Base-by-base conservation (phyloP, 2,797 vertebrate genomes). In the Oreortyx pictus region DNA sequence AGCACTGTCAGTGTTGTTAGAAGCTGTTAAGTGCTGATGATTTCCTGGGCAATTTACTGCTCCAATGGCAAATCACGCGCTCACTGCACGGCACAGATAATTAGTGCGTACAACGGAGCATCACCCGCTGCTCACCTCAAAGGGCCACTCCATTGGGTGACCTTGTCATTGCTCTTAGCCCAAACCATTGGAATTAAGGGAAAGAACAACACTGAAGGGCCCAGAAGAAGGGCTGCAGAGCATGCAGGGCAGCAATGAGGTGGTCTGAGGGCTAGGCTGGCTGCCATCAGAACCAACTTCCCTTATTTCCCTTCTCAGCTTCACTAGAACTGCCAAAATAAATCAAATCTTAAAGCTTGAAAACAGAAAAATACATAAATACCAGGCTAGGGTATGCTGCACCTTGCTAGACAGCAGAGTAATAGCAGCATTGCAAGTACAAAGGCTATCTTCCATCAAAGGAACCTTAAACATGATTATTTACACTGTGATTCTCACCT, bases 391-490 rank as follows among this genome's bases (percentile, higher is more conserved):
- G 64, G 54, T 2, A 11, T 20, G 59, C 49, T 18, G 18, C 57
- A 35, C 72, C 43, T 2, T 9, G 46, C n/a, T 20, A 71, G 82
- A 64, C 41, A 14, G n/a, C 1, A 0, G 7, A 29, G 81, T 9
- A 35, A 8, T 37, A 74, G 74, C 4, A 0, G 60, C 57, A 50
- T 66, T 3, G 35, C 57, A 91, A 59, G 82, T 62, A 87, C 84
- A 67, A 89, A 90, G 57, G 25, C 54, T 46, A 37, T 78, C 82
- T 91, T 57, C 67, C 71, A 16, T 52, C 84, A 19, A 8, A 44
- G 77, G 56, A 91, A 56, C 20, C 46, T 62, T 68, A 59, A 86
- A 84, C 89, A 33, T 43, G 54, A 61, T 95, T 96, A 94, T 97
- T 97, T 96, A 96, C 75, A 82, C 39, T 24, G 46, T 7, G 56